Base-by-base conservation (phyloP, 1,140 invertebrate species). In the Cardiocondyla obscurior region DNA sequence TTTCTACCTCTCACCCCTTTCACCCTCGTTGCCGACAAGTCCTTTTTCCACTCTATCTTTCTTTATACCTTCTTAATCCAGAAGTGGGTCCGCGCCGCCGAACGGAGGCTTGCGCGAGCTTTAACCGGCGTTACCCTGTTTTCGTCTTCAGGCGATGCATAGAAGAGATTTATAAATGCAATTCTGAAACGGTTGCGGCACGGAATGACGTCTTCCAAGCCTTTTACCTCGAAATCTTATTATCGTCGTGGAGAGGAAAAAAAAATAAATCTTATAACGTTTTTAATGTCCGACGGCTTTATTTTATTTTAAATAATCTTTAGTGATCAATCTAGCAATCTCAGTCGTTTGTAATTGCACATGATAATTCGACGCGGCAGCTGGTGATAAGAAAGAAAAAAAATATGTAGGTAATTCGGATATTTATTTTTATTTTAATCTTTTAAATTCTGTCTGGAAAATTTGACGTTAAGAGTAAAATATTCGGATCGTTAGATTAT, bases 51-150 rank as follows among this genome's bases (percentile, higher is more conserved):
- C 81, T 58, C 85, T 86, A 87, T 87, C 81, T 82, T 83, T 86
- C 85, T 83, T 87, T 74, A 72, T 86, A 87, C 57, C 82, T 86
- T 58, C 72, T 79, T 86, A 82, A 83, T 87, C 84, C 84, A 70
- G 64, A 46, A 77, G 36, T 58, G 53, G 69, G 72, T 64, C 77
- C 44, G 62, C 79, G 51, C 53, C 28, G 36, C 62, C n/a, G 67
- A 81, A 81, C 51, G 77, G 28, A 36, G 12, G 39, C 39, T 73
- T 73, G 39, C 67, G 67, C 67, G 77, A 72, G 77, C 42, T 81
- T 81, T 73, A 72, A 81, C 65, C 46, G 60, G 33, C 74, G 62
- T 46, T 69, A 77, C 44, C 44, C 44, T 77, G 33, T 79, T 79
- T 69, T 42, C 60, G 33, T 53, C 33, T 64, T 65, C 22, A 25